Percentiles rank a stretch among this genome's conserved stretches.
Evolutionary conservation across 2,797 vertebrate species (phyloP).

Genomic region (Sebastolobus altivelis): DNA sequence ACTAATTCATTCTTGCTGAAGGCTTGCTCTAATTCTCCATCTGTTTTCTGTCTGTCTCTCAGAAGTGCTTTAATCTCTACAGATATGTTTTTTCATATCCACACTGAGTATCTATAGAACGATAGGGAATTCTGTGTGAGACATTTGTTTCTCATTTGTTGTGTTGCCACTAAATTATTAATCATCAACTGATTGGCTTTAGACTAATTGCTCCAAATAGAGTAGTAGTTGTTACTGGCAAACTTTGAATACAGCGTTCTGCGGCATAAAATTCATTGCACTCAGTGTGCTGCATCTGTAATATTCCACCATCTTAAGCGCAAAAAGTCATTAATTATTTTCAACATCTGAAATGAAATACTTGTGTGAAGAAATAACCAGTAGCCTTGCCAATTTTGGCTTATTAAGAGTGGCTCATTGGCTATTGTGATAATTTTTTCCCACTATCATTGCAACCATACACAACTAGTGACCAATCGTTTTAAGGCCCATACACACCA

Average conservation of each 20-base stretch:
- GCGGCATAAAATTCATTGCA: background rate
- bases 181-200: slow-evolving; percentile 7
- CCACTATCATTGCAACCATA: background rate
- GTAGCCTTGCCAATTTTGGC: background rate
- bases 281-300: background rate
- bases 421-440: background rate
- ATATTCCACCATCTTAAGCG: background rate
- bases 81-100: slow-evolving; percentile 42
- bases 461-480: background rate
- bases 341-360: slow-evolving; percentile 13
- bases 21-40: slow-evolving; percentile 46
- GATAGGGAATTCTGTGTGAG: slow-evolving; percentile 2
- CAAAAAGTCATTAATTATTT: slow-evolving; percentile 13
- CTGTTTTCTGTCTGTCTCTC: slow-evolving; percentile 32
- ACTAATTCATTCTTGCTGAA: slow-evolving; percentile 52
- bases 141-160: slow-evolving; percentile 31
- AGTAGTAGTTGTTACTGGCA: slow-evolving; percentile 2
- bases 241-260: background rate
- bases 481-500: too few relatives aligned
- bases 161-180: slow-evolving; percentile 22
- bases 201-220: background rate
- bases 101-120: background rate
- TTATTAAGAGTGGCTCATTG: background rate
- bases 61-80: slow-evolving; percentile 50
- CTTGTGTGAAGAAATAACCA: background rate